Percentiles rank a stretch among this genome's conserved stretches.
Conservation (phyloP, 2,113 vertebrate genomes). For the Zosterops japonicus region DNA sequence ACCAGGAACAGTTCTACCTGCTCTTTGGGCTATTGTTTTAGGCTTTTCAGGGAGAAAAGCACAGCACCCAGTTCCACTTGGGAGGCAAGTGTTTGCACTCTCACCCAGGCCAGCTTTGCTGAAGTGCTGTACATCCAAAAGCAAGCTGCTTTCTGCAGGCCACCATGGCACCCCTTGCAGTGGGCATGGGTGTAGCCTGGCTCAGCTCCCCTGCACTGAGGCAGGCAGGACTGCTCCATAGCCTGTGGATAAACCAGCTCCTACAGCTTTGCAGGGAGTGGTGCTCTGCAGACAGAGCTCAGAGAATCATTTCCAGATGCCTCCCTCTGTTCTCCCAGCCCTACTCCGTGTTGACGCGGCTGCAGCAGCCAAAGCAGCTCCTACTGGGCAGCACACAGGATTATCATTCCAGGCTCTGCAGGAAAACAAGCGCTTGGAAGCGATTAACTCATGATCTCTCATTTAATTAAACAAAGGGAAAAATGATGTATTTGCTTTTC, state of each 20-base stretch:
- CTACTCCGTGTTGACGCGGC: neutral
- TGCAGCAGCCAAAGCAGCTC: slow-evolving; percentile 47
- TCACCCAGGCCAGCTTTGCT: neutral
- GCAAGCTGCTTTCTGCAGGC: neutral
- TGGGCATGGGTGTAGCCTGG: neutral
- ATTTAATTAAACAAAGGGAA: slow-evolving; percentile 65
- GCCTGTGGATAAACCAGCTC: slow-evolving; percentile 1
- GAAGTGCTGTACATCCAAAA: neutral
- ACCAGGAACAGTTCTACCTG: neutral
- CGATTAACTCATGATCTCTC: slow-evolving; percentile 65
- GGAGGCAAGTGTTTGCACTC: neutral
- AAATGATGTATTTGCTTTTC: slow-evolving; percentile 62
- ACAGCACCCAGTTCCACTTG: neutral
- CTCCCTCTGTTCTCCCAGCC: neutral
- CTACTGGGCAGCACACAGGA: slow-evolving; percentile 35
- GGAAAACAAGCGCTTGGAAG: slow-evolving; percentile 62
- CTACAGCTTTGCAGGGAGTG: slow-evolving; percentile 29
- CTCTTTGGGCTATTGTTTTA: slow-evolving; percentile 6
- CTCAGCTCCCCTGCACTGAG: neutral
- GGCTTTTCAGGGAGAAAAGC: neutral
- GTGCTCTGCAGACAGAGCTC: neutral
- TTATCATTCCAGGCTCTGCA: slow-evolving; percentile 65
- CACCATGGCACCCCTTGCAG: neutral
- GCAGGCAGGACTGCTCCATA: neutral
- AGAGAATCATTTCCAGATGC: slow-evolving; percentile 59